Base-by-base conservation (phyloP, 2,113 vertebrate genomes). In the Ceyx melanurus region DNA sequence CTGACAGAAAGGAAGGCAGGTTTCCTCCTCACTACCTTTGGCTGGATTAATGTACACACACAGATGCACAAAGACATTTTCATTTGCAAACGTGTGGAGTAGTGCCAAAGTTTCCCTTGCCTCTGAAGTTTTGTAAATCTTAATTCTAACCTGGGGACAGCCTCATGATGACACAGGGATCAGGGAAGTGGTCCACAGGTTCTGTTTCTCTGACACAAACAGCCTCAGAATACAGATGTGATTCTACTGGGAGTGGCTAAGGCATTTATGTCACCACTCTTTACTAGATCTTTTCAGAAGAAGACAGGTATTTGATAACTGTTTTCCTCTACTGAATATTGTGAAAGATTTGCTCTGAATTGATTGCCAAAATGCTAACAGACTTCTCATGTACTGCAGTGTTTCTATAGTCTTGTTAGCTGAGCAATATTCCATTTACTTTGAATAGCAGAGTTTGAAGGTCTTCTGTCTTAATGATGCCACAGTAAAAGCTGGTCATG, bases 221-320 rank as follows among this genome's bases (percentile, higher is more conserved):
- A 31, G 29, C 15, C 3, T 73, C 43, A 65, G 64, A 62, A 58
- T 17, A 33, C 0, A 50, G 5, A 26, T 0, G 0, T 31, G 25
- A 79, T 46, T 16, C 33, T 29, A 9, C 37, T 15, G 21, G n/a
- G 40, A 76, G 15, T 9, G 11, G 11, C 43, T n/a, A 86, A 65
- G 19, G 15, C 29, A 53, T 91, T 91, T 75, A n/a, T 46, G 37
- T 60, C 57, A 67, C 20, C 22, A 16, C 6, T 67, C 22, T 60
- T 62, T 28, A 5, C 48, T 68, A 45, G 48, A 43, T 42, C 35
- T 58, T 75, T 80, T 72, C 35, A 82, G 57, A 72, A 19, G 19
- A 82, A 17, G n/a, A 68, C 33, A 84, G 20, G 15, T 82, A 37
- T 54, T 54, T 57, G 17, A n/a, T 70, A 40, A 19, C 40, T 48